Base-by-base conservation (phyloP, 2,888 invertebrate species). In the Lucinisca nassula region DNA sequence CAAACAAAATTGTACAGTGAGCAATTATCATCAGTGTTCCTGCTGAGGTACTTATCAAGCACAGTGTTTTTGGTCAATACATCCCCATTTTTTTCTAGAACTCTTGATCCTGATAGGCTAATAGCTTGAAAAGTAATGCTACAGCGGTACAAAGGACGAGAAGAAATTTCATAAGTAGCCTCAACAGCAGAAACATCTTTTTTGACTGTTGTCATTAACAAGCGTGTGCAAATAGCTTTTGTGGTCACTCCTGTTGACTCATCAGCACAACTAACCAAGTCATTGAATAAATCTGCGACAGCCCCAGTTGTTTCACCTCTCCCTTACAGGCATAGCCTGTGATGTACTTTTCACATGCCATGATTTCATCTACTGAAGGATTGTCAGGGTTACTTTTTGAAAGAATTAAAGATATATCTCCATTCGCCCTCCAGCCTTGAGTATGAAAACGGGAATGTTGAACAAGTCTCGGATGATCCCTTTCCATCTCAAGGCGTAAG, bases 281-380 rank as follows among this genome's bases (percentile, higher is more conserved):
- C 45, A 45, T 45, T 45, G 14, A 45, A 55, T n/a, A 55, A n/a
- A n/a, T 55, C n/a, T 6, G n/a, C 14, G 6, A 55, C 4, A n/a
- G 55, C 55, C 14, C 55, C 61, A 30, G 27, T 27, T 2, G 27
- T 12, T 14, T 61, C 27, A 61, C n/a, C n/a, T 45, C 8, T 12
- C 45, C 8, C 17, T 61, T 61, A 30, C 61, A 24, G 4, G 30
- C 61, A 61, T 61, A 61, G 6, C 27, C 61, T 27, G 61, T 27
- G 3, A 61, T 14, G 27, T 61, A 61, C 6, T 27, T 10, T 8
- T 61, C 61, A 27, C 30, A 8, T 27, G 79, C 89, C 38, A 91
- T 55, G 10, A 92, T 92, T n/a, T 92, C 91, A 80, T 90, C 55
- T 21, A 87, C 51, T 17, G 79, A 79, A 14, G 70, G 72, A 49